A percentile compares a stretch with the other conserved stretches of the same genome.
Evolutionary conservation across 1,140 invertebrate genomes (phyloP).

Genomic region (Bombus superbus): DNA sequence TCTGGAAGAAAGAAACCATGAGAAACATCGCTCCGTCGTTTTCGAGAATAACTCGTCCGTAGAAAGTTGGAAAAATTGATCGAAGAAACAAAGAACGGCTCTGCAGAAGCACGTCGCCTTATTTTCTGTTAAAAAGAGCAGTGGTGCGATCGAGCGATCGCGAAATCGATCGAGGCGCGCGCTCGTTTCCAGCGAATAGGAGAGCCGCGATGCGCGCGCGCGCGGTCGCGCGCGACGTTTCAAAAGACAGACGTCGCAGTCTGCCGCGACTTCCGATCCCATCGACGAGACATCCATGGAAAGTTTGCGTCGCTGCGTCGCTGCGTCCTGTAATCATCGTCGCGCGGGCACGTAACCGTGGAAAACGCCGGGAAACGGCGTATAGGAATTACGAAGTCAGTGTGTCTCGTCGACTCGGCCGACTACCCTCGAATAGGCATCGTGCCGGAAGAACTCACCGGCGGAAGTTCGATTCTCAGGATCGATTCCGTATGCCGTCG

Average conservation of each 20-base stretch:
- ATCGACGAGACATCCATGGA: conserved; percentile 13
- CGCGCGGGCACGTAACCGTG: conserved; percentile 39
- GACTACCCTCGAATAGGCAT: conserved; percentile 61
- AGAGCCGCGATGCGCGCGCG: background rate
- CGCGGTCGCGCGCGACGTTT: conserved; percentile 4
- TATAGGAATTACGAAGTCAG: conserved; percentile 43
- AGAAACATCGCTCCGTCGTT: background rate
- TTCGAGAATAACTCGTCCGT: background rate
- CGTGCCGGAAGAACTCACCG: conserved; percentile 70
- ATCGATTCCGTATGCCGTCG: conserved; percentile 77
- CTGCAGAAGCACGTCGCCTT: background rate
- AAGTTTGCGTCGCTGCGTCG: conserved; percentile 39
- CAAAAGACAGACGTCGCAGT: conserved; percentile 5
- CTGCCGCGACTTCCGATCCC: conserved; percentile 10
- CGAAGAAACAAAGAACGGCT: background rate
- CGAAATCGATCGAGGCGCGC: background rate
- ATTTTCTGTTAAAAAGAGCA: background rate
- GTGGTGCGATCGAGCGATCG: conserved; percentile 18
- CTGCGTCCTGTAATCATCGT: conserved; percentile 36
- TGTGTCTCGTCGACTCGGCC: conserved; percentile 52
- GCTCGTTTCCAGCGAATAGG: background rate
- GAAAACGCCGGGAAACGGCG: conserved; percentile 42
- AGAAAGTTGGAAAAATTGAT: background rate
- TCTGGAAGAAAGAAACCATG: too few relatives aligned
- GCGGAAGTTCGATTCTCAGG: conserved; percentile 78